Base-by-base conservation (phyloP, 2,113 vertebrate genomes). In the Nanorana parkeri region DNA sequence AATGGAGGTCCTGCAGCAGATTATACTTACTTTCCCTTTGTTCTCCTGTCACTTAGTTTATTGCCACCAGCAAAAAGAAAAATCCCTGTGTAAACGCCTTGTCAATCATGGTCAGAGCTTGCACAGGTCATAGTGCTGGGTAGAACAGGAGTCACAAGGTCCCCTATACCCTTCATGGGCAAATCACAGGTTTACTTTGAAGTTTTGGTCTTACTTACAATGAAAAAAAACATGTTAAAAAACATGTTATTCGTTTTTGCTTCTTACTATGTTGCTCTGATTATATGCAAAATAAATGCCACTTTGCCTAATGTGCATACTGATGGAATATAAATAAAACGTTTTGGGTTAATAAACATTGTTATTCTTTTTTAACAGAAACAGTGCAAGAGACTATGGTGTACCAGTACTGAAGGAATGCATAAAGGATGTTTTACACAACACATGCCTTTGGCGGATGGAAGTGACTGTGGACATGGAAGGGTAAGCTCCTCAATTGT, bases 361-460 rank as follows among this genome's bases (percentile, higher is more conserved):
- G 17, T 67, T 21, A 2, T 15, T 4, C 65, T 72, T 79, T 4
- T 73, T 36, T 21, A 32, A 56, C 88, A 99, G 97, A 98, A 95
- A 88, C 97, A 98, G 15, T 99, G 97, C 87, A 96, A 96, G 81
- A 92, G 97, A 71, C 91, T 99, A 56, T 99, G 97, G 97, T 99
- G 97, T 84, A 98, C 95, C 0, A 97, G 96, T 73, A 92, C 93
- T 0, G 97, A 97, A 87, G 96, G 96, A 10, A 92, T 95, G 85
- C 94, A 96, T 82, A 96, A 95, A 81, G 96, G 97, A 29, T 99
- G 97, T 81, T 96, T 96, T 20, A 99, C 97, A 1, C 97, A 99
- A 68, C 97, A 99, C 89, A 99, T 99, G 97, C 97, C 97, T 1
- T 89, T 96, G 80, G 97, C 97, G 63, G 97, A 99, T 63, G 97